These are phyloP conservation scores for Rhagium mordax DNA, from an alignment of 2,888 invertebrate genomes.

Conservation along the genomic window DNA sequence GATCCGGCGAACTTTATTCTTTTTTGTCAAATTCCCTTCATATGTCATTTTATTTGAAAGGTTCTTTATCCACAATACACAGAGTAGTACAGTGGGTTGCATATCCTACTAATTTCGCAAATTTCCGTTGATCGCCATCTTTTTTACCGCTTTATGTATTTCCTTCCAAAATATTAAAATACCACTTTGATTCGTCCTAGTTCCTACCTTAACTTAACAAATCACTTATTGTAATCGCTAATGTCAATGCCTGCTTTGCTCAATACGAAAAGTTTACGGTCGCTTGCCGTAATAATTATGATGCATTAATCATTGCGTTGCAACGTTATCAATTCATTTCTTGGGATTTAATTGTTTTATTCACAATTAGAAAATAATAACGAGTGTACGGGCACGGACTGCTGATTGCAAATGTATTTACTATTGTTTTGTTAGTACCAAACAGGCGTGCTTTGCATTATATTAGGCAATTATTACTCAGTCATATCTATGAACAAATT, in stretches of 20 bases:
- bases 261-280: neutral
- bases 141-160: too few species aligned
- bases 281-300: neutral
- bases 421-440: conserved; percentile 6
- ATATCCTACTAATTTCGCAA: too few species aligned
- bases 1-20: too few species aligned
- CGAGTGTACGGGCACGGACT: neutral
- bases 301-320: neutral
- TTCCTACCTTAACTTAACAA: too few species aligned
- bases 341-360: conserved; percentile 9
- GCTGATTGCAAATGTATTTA: conserved; percentile 6
- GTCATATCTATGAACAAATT: conserved; percentile 1
- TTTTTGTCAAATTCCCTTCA: too few species aligned
- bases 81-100: too few species aligned
- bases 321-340: conserved; percentile 13
- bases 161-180: too few species aligned
- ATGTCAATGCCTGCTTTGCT: neutral
- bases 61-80: too few species aligned
- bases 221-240: too few species aligned
- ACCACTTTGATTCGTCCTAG: too few species aligned
- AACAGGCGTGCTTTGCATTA: conserved; percentile 1
- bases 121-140: too few species aligned
- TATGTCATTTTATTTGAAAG: too few species aligned
- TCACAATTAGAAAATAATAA: conserved; percentile 3
- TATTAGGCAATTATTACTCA: conserved; percentile 15